Base-by-base conservation (phyloP, 2,113 vertebrate species). In the Nycticryphes semicollaris region DNA sequence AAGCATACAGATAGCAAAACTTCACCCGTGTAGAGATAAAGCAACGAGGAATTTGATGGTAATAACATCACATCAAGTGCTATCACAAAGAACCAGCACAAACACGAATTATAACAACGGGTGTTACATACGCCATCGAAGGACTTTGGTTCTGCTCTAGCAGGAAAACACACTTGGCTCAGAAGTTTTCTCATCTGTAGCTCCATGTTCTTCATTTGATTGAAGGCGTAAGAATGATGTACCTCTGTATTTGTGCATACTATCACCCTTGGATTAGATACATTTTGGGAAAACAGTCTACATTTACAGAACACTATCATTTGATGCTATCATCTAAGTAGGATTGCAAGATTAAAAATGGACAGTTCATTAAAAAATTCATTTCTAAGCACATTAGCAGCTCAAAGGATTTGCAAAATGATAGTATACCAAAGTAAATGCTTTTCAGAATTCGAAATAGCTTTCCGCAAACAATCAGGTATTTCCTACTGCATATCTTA, bases 361-460 rank as follows among this genome's bases (percentile, higher is more conserved):
- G 90, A 92, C 68, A 94, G 86, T 89, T 92, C 70, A 72, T 93
- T 93, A 66, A 92, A 81, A 88, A 95, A 76, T 30, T 92, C 22
- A 84, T 91, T 94, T 87, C 89, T 76, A 95, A 91, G 89, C 81
- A 93, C 43, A 89, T 82, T 47, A 92, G 57, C 88, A 82, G 73
- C 84, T 85, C 91, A 93, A 95, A 92, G 73, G 77, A 78, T 72
- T 84, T 92, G 69, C 77, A 78, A 83, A 90, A 91, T 51, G n/a
- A 92, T 81, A 74, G 51, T 72, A 59, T n/a, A 93, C 24, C 57
- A 47, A 87, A 92, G 53, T 33, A 94, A 89, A 85, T 89, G 90
- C 66, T 92, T 68, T 81, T 77, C 57, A 84, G 89, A 87, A 86
- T 87, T 68, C 82, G n/a, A 96, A 92, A 93, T 51, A 92, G 33